These are phyloP conservation scores for Oasisia sp. DNA, from an alignment of 2,888 invertebrate species.

Conservation along the genomic window DNA sequence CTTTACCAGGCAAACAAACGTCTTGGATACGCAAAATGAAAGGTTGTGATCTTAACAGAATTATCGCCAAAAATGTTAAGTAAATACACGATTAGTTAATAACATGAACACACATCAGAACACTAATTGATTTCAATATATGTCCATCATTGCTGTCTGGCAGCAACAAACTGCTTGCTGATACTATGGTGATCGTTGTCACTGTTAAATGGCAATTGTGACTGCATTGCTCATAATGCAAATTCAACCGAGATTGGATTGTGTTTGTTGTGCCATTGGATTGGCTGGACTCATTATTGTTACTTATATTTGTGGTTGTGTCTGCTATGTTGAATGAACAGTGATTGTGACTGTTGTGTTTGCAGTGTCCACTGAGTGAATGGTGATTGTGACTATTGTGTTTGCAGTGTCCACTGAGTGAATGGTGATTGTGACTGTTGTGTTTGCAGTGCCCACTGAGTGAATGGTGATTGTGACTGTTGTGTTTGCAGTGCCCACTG, in stretches of 20 bases:
- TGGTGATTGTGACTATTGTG: not conserved
- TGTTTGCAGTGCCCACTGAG: not conserved
- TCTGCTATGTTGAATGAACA: not conserved
- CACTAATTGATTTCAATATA: not conserved
- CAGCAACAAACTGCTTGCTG: not conserved
- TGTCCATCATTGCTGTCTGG: not conserved
- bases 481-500: not conserved
- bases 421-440: not conserved
- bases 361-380: too few species aligned
- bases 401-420: not conserved
- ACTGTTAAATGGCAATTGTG: too few species aligned
- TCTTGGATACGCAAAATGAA: too few species aligned
- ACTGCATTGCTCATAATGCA: too few species aligned
- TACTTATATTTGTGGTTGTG: not conserved
- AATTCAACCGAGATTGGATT: not conserved
- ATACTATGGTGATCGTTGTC: not conserved
- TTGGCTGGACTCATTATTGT: too few species aligned
- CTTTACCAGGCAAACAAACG: too few species aligned
- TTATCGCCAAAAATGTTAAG: too few species aligned
- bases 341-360: too few species aligned
- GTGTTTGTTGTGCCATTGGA: too few species aligned
- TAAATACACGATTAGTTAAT: too few species aligned
- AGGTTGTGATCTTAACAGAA: too few species aligned
- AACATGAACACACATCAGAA: too few species aligned
- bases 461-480: not conserved